Evolutionary conservation across 2,888 invertebrate species (phyloP).

Genomic region (Barypeithes pellucidus): DNA sequence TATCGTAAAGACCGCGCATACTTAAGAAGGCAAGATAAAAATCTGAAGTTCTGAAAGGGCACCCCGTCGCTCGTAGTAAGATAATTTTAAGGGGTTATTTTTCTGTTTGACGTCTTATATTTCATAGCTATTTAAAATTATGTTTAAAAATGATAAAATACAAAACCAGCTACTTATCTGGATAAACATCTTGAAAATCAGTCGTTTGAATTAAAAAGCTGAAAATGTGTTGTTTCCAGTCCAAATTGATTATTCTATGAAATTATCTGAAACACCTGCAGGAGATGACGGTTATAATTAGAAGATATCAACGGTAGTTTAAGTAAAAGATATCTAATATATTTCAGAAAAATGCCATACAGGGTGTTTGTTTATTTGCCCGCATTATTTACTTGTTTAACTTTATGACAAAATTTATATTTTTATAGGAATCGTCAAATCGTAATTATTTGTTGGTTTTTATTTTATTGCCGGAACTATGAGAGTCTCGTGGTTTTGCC

Average conservation of each 20-base stretch:
- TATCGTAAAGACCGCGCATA: constrained; percentile 48
- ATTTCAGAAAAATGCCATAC: too few species aligned
- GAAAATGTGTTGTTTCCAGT: constrained; percentile 44
- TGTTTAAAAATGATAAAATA: constrained; percentile 48
- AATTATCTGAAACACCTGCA: constrained; percentile 38
- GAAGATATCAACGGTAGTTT: neutral
- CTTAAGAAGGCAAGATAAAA: constrained; percentile 50
- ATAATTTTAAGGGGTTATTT: constrained; percentile 54
- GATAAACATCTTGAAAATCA: constrained; percentile 47
- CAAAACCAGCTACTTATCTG: constrained; percentile 48
- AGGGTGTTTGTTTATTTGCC: too few species aligned
- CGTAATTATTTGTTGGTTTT: too few species aligned
- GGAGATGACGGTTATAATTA: neutral
- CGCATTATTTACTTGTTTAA: too few species aligned
- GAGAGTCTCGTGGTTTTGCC: too few species aligned
- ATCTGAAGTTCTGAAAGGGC: constrained; percentile 53
- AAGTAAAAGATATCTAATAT: neutral
- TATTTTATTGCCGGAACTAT: too few species aligned
- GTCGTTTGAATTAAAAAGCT: constrained; percentile 45
- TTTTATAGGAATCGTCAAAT: too few species aligned
- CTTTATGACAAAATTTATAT: too few species aligned
- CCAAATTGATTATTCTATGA: constrained; percentile 44
- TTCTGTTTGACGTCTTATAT: constrained; percentile 55
- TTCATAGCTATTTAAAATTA: constrained; percentile 51
- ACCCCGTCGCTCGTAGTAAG: constrained; percentile 47